Base-by-base conservation (phyloP, 2,113 vertebrate genomes). In the Fukomys damarensis region DNA sequence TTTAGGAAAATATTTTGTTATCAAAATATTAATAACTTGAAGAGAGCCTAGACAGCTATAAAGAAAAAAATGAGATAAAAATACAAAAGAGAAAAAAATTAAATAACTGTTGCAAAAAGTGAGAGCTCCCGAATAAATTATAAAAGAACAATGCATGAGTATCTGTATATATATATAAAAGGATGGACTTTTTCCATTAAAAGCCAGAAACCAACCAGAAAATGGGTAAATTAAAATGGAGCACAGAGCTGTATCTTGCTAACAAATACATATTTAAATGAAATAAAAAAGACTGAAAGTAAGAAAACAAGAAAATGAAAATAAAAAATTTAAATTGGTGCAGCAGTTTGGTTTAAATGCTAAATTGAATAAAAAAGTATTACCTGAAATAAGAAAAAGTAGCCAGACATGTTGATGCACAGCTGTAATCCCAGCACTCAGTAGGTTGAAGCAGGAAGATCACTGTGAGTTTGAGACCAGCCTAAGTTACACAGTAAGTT, bases 1-100 rank as follows among this genome's bases (percentile, higher is more conserved):
- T 92, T 74, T 88, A 79, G 65, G 46, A 56, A 16, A 30, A 17
- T 93, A 68, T 66, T 66, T 93, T 94, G 52, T 89, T 88, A 85
- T 70, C 58, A 85, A 61, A 93, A 77, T 70, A n/a, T 76, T 85
- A 80, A 11, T 70, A 93, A 82, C 12, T 68, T 93, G 74, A 91
- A 84, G 61, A 84, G 82, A 81, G 59, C 9, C 9, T 89, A 65
- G 24, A 38, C 3, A 80, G 30, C 17, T 87, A 13, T 28, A 91
- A 95, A 74, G 22, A 17, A 17, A 92, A 95, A 93, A 49, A 28
- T 7, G 30, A 3, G 41, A 65, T 7, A 77, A 38, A 96, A 85
- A 58, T 30, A 1, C 7, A 54, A 90, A 61, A 58, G 8, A 0
- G 6, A 1, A 3, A 38, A 66, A 65, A 86, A 16, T 9, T 3